Conservation (phyloP, 2,113 vertebrate genomes). For the Megaceryle maxima region DNA sequence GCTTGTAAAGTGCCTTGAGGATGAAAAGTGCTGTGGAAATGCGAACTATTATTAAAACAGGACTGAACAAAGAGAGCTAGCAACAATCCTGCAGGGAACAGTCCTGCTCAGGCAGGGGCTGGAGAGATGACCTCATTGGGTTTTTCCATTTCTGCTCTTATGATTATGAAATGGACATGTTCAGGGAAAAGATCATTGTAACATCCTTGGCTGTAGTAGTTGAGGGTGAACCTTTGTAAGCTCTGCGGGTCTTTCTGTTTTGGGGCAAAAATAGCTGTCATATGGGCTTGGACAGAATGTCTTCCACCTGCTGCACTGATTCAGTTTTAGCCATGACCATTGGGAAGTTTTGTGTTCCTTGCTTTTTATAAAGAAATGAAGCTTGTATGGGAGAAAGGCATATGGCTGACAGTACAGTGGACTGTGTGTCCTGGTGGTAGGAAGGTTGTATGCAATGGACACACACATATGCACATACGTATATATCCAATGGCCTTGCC, state of each 20-base stretch:
- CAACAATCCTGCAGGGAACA: not conserved
- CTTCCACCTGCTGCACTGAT: not conserved
- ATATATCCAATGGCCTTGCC: not conserved
- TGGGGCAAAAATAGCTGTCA: not conserved
- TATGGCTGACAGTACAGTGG: not conserved
- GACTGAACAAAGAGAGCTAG: not conserved
- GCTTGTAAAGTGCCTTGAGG: not conserved
- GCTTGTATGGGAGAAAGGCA: not conserved
- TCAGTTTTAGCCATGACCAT: not conserved
- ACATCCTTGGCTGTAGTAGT: not conserved
- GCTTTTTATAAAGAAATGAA: not conserved
- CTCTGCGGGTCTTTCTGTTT: not conserved
- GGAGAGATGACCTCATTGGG: not conserved
- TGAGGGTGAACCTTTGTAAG: not conserved
- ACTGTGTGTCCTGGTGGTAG: not conserved
- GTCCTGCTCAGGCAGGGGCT: not conserved
- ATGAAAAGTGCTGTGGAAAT: slow-evolving; percentile 13
- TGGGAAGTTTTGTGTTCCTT: not conserved
- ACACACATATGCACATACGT: not conserved
- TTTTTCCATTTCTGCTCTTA: not conserved
- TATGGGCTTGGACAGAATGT: not conserved
- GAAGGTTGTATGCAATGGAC: not conserved
- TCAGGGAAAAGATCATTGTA: not conserved
- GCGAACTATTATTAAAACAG: not conserved
- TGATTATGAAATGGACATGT: not conserved